Evolutionary conservation across 2,888 invertebrate genomes (phyloP).

Genomic region (Megalurothrips usitatus): DNA sequence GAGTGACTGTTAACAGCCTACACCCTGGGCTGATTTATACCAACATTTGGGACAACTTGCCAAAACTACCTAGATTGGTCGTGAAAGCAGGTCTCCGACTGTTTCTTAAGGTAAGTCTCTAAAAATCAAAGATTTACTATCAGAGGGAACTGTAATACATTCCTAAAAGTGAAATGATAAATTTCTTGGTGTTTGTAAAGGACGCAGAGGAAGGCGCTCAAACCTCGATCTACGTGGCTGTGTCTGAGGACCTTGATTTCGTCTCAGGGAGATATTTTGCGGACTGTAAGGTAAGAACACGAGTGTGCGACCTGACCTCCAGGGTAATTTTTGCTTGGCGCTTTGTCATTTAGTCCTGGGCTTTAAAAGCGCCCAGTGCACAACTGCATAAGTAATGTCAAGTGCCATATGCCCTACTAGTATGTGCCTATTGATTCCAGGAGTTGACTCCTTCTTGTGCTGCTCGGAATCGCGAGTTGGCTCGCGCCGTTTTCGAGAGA

Average conservation of each 20-base stretch:
- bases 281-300: constrained; percentile 41
- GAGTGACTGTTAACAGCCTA: constrained; percentile 43
- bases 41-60: constrained; percentile 34
- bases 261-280: constrained; percentile 41
- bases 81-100: constrained; percentile 8
- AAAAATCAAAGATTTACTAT: constrained; percentile 32
- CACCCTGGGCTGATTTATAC: constrained; percentile 44
- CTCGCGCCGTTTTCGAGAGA: constrained; percentile 37
- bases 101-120: constrained; percentile 27
- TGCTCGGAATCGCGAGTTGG: constrained; percentile 33
- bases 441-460: background rate
- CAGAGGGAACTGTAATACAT: background rate
- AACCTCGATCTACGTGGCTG: constrained; percentile 40
- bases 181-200: constrained; percentile 35
- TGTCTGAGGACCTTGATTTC: constrained; percentile 40
- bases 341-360: no score
- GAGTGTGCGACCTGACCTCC: no score
- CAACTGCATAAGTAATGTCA: no score
- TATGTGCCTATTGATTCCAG: no score
- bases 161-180: no score
- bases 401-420: no score
- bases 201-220: constrained; percentile 41
- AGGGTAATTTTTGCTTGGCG: no score
- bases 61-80: background rate
- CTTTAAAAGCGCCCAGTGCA: no score